Evolutionary conservation across 2,888 invertebrate species (phyloP).

Genomic region (Pomacea canaliculata): DNA sequence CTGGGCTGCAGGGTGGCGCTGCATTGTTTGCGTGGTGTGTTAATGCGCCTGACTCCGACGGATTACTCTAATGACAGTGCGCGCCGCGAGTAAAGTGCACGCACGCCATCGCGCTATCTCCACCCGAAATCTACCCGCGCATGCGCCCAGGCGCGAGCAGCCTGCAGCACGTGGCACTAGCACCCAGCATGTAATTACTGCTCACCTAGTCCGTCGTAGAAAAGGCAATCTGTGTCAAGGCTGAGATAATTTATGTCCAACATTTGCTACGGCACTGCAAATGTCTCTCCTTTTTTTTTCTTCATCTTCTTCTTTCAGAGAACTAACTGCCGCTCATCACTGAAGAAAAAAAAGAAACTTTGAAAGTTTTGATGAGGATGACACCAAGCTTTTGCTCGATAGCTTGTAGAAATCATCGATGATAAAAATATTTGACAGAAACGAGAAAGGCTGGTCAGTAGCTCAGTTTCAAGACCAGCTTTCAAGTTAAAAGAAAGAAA

Average conservation of each 20-base stretch:
- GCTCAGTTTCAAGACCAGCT: too few relatives aligned
- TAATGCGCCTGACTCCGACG: conserved; percentile 8
- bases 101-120: conserved; percentile 14
- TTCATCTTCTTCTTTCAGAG: too few relatives aligned
- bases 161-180: conserved; percentile 20
- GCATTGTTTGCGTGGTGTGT: conserved; percentile 7
- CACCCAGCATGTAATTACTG: conserved; percentile 25
- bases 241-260: not conserved
- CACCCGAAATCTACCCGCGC: conserved; percentile 21
- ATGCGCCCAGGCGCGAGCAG: conserved; percentile 2
- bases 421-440: too few relatives aligned
- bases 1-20: conserved; percentile 1
- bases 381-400: too few relatives aligned
- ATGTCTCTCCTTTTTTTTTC: too few relatives aligned
- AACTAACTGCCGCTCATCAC: too few relatives aligned
- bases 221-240: not conserved
- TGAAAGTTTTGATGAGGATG: too few relatives aligned
- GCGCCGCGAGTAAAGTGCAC: conserved; percentile 2
- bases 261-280: not conserved
- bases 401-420: too few relatives aligned
- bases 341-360: too few relatives aligned
- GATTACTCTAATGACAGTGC: conserved; percentile 24
- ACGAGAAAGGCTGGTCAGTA: too few relatives aligned
- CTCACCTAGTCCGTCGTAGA: conserved; percentile 14
- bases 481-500: too few relatives aligned